A percentile compares a stretch with the other conserved stretches of the same genome.
Conservation (phyloP, 2,888 invertebrate species). For the Ophion ventricosus region DNA sequence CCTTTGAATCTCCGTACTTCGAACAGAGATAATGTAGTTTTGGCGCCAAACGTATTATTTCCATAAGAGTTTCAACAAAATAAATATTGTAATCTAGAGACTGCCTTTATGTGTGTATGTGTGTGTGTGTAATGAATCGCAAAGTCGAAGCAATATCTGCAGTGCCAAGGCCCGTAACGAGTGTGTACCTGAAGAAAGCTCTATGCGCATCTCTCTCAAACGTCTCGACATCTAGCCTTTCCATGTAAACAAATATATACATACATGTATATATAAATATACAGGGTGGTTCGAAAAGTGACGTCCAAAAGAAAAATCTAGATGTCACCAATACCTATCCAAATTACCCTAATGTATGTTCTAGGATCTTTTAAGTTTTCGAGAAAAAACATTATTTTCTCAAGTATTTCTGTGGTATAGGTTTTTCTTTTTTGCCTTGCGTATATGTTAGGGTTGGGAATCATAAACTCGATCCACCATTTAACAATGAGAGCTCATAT, state of each 20-base stretch:
- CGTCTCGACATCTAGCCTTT: conserved; percentile 47
- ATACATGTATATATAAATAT: not conserved
- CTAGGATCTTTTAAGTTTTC: too few relatives aligned
- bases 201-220: conserved; percentile 50
- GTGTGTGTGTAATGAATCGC: conserved; percentile 48
- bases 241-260: not conserved
- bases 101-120: not conserved
- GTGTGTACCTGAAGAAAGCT: conserved; percentile 52
- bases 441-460: too few relatives aligned
- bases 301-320: not conserved
- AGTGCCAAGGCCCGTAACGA: conserved; percentile 50
- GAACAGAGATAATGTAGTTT: conserved; percentile 62
- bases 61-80: conserved; percentile 27
- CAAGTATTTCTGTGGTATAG: too few relatives aligned
- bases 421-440: too few relatives aligned
- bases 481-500: too few relatives aligned
- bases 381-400: too few relatives aligned
- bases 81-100: conserved; percentile 37
- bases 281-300: not conserved
- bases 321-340: not conserved
- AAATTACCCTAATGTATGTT: too few relatives aligned
- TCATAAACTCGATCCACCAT: too few relatives aligned
- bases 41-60: conserved; percentile 62
- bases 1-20: conserved; percentile 42
- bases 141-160: conserved; percentile 58